Evolutionary conservation across 2,888 invertebrate species (phyloP).

Genomic region (Schrankia costaestrigalis): DNA sequence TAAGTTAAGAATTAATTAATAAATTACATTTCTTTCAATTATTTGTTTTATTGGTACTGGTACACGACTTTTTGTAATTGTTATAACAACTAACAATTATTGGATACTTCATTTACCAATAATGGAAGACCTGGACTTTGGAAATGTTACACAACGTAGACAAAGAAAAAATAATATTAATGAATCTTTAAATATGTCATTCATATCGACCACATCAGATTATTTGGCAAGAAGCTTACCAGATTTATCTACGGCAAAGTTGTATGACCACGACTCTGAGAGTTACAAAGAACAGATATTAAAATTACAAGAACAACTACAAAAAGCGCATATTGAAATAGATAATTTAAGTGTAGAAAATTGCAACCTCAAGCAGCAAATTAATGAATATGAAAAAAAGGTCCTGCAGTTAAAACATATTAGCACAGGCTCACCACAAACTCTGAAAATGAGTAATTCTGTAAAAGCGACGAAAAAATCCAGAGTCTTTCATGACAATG

Average conservation of each 20-base stretch:
- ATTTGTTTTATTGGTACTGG: no score
- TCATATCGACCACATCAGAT: background rate
- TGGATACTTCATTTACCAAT: no score
- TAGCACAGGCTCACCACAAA: background rate
- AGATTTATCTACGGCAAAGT: constrained; percentile 1
- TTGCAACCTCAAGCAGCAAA: background rate
- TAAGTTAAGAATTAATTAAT: no score
- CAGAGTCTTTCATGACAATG: no score
- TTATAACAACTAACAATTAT: no score
- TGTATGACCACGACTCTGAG: background rate
- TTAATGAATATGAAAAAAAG: background rate
- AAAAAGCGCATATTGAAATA: constrained; percentile 2
- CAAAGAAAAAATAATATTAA: background rate
- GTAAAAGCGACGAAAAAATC: background rate
- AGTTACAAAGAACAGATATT: background rate
- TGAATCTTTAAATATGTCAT: background rate
- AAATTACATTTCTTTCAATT: no score
- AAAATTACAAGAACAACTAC: background rate
- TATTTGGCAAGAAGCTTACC: constrained; percentile 1
- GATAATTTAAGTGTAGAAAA: constrained; percentile 1
- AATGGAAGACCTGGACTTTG: no score
- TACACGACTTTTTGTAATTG: no score
- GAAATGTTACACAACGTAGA: constrained; percentile 1
- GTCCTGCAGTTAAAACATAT: background rate
- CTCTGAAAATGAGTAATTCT: background rate